A percentile compares a stretch with the other conserved stretches of the same genome.
Conservation (phyloP, 2,797 vertebrate genomes). For the Peromyscus melanophrys region DNA sequence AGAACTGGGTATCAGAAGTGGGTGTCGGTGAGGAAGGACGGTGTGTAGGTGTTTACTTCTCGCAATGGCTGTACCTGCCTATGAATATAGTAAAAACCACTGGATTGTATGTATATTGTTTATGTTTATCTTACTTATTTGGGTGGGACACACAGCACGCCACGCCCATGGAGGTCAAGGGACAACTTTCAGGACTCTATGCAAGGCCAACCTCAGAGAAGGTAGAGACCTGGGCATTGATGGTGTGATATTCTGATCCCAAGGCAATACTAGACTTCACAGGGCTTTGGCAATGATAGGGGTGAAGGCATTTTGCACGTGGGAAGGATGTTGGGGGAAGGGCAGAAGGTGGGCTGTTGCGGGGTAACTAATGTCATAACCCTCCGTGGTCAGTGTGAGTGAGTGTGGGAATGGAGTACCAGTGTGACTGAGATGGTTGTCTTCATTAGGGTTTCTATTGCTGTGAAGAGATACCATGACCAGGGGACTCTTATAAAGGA, state of each 20-base stretch:
- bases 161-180: not conserved
- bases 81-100: not conserved
- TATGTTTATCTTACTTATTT: not conserved
- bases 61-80: not conserved
- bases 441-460: not conserved
- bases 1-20: not conserved
- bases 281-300: not conserved
- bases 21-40: too few species aligned
- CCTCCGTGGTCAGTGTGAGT: not conserved
- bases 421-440: not conserved
- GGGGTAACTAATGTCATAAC: not conserved
- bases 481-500: not conserved
- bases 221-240: not conserved
- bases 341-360: not conserved
- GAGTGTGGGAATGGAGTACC: not conserved
- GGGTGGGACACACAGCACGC: not conserved
- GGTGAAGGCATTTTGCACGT: not conserved
- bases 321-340: not conserved
- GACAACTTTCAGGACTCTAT: not conserved
- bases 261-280: not conserved
- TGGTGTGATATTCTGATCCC: not conserved
- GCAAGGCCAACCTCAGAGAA: not conserved
- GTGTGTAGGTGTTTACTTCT: too few species aligned
- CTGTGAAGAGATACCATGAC: not conserved
- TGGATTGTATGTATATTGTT: not conserved